phyloP scores from a whole-genome alignment of 2,113 vertebrate genomes.

The Poeciliopsis occidentalis region DNA sequence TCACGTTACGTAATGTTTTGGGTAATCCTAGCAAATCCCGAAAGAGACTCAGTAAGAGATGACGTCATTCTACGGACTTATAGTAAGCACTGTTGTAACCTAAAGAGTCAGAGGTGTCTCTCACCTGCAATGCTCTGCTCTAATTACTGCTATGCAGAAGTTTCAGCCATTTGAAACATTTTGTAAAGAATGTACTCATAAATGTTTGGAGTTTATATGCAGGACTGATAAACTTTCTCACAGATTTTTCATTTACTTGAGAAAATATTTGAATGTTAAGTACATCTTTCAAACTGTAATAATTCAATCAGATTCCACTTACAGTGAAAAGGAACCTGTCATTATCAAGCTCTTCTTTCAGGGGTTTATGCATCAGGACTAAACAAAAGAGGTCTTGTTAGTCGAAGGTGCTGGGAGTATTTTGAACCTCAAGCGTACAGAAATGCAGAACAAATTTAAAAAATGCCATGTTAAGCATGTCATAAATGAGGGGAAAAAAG shows the following conservation, averaged over 20 bases:
- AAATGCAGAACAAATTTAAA: not conserved
- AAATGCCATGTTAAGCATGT: not conserved
- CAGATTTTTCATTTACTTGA: no score
- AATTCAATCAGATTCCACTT: no score
- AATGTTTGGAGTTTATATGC: no score
- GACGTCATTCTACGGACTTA: constrained; percentile 12
- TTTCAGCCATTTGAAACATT: not conserved
- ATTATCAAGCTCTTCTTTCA: no score
- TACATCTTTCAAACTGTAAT: no score
- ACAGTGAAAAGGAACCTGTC: not conserved
- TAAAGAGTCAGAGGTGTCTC: not conserved
- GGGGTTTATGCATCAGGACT: not conserved
- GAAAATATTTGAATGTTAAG: no score
- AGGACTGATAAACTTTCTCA: no score
- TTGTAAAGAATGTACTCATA: no score
- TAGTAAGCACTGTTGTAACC: constrained; percentile 29
- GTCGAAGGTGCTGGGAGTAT: not conserved
- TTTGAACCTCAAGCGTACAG: no score
- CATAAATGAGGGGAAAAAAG: not conserved
- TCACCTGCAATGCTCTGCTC: not conserved
- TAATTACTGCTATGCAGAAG: not conserved
- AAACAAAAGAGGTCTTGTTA: not conserved
- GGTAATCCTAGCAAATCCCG: constrained; percentile 27
- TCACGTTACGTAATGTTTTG: constrained; percentile 29
- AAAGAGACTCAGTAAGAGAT: not conserved